These are phyloP conservation scores for Stomatorhinus walkeri DNA, from an alignment of 2,797 vertebrate species.

Conservation along the genomic window DNA sequence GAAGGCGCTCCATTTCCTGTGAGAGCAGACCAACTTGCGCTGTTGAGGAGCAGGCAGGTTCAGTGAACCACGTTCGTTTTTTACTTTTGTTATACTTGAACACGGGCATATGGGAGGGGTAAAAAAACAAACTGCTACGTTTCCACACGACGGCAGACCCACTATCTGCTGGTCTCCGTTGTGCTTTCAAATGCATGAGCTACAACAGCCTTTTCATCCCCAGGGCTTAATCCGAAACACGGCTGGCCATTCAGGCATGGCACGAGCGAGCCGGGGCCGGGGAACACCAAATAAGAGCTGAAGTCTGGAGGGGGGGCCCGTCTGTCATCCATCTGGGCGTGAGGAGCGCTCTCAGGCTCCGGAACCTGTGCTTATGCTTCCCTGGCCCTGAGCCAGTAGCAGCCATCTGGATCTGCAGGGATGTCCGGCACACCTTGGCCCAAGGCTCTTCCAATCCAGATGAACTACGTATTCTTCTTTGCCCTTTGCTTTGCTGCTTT, in stretches of 20 bases:
- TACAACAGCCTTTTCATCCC: constrained; percentile 14
- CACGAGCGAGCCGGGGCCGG: not conserved
- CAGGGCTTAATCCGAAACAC: constrained; percentile 16
- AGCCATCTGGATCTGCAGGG: not conserved
- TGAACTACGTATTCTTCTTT: not conserved
- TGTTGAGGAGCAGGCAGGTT: not conserved
- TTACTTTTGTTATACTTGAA: constrained; percentile 20
- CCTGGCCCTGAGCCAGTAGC: not conserved
- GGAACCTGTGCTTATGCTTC: constrained; percentile 1
- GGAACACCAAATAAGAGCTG: not conserved
- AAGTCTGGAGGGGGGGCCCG: not conserved
- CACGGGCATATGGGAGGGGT: not conserved
- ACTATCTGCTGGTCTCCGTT: not conserved
- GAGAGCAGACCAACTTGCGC: constrained; percentile 22
- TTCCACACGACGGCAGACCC: not conserved
- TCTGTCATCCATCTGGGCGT: not conserved
- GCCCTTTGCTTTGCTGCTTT: not conserved
- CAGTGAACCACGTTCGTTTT: not conserved
- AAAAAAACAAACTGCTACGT: not conserved
- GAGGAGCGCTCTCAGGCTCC: not conserved
- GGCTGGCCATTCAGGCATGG: constrained; percentile 10
- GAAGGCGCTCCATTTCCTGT: constrained; percentile 28
- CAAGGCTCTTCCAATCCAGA: not conserved
- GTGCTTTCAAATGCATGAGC: not conserved
- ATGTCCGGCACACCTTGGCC: not conserved